Percentiles rank a stretch among this genome's conserved stretches.
Evolutionary conservation across 2,888 invertebrate species (phyloP).

Genomic region (Patella ulyssiponensis): DNA sequence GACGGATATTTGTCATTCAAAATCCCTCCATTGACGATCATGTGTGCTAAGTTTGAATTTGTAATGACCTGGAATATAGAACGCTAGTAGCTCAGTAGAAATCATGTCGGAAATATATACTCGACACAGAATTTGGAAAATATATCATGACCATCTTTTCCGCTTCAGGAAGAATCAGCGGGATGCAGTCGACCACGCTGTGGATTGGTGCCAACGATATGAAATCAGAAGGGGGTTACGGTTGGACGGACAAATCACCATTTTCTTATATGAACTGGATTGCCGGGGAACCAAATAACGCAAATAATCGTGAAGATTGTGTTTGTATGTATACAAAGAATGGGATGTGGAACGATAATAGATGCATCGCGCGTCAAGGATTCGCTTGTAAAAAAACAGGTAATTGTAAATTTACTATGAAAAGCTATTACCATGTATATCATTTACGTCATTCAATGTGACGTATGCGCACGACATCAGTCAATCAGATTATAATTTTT

Average conservation of each 20-base stretch:
- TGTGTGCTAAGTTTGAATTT: no score
- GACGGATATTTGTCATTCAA: no score
- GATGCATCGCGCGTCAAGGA: slow-evolving; percentile 36
- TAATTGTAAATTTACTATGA: slow-evolving; percentile 9
- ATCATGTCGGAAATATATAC: no score
- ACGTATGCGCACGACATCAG: no score
- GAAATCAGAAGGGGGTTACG: slow-evolving; percentile 52
- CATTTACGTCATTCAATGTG: no score
- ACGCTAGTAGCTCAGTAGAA: no score
- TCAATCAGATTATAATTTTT: no score
- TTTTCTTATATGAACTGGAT: slow-evolving; percentile 62
- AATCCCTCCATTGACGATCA: no score
- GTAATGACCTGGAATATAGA: no score
- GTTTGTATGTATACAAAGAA: slow-evolving; percentile 36
- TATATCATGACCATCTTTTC: no score
- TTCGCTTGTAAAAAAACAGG: slow-evolving; percentile 50
- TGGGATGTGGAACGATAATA: slow-evolving; percentile 49
- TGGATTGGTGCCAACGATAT: slow-evolving; percentile 64
- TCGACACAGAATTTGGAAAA: no score
- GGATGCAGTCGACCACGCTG: slow-evolving; percentile 36
- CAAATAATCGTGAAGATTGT: slow-evolving; percentile 46
- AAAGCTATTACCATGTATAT: no score
- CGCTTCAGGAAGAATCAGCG: slow-evolving; percentile 41
- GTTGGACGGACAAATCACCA: slow-evolving; percentile 58
- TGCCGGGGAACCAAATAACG: slow-evolving; percentile 51